phyloP scores from a whole-genome alignment of 2,113 vertebrate species.

The Halcyon malimbica region DNA sequence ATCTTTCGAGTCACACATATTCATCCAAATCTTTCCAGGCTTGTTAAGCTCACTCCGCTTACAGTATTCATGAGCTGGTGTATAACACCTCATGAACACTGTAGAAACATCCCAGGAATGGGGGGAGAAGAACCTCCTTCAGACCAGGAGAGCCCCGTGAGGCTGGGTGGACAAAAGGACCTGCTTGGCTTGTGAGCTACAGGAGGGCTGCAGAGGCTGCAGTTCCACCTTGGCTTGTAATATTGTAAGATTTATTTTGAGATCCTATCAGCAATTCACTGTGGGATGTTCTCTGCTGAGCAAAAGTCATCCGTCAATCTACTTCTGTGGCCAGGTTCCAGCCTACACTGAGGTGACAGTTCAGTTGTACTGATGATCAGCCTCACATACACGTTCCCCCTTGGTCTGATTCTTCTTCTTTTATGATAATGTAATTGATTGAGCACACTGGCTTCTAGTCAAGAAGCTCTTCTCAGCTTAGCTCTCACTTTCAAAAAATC shows the following conservation, averaged over 20 bases:
- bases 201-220: slow-evolving; percentile 25
- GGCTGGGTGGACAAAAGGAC: background rate
- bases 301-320: slow-evolving; percentile 49
- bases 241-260: slow-evolving; percentile 40
- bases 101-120: background rate
- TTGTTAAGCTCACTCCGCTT: background rate
- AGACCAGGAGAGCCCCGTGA: background rate
- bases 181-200: background rate
- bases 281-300: slow-evolving; percentile 32
- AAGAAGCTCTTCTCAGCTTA: slow-evolving; percentile 61
- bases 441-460: slow-evolving; percentile 26
- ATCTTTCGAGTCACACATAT: background rate
- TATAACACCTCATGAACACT: background rate
- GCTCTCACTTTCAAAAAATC: slow-evolving; percentile 36
- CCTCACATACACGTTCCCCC: background rate
- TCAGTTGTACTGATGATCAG: slow-evolving; percentile 25
- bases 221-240: slow-evolving; percentile 17
- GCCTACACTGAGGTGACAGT: slow-evolving; percentile 33
- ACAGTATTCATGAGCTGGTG: background rate
- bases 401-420: slow-evolving; percentile 29
- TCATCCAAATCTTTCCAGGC: background rate
- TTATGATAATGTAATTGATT: slow-evolving; percentile 69
- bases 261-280: slow-evolving; percentile 49
- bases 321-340: slow-evolving; percentile 24
- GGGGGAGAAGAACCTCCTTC: background rate